A percentile compares a stretch with the other conserved stretches of the same genome.
Evolutionary conservation across 2,797 vertebrate genomes (phyloP).

Genomic region (Lates japonicus): DNA sequence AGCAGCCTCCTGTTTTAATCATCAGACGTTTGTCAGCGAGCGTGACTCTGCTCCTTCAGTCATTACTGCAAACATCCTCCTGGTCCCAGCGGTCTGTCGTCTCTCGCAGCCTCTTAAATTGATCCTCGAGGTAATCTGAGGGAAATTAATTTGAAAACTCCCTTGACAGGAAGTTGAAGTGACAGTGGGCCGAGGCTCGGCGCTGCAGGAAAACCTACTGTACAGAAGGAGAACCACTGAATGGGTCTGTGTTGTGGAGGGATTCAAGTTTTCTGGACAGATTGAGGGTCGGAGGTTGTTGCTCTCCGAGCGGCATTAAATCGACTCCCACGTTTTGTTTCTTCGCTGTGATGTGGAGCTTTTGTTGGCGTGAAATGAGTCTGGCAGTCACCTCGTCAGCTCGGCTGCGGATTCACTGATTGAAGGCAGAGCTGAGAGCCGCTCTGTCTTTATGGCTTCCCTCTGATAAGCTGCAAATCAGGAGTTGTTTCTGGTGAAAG

Average conservation of each 20-base stretch:
- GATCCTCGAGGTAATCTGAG: conserved; percentile 41
- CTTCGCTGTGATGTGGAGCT: conserved; percentile 24
- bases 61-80: conserved; percentile 14
- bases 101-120: conserved; percentile 32
- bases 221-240: neutral
- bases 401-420: conserved; percentile 39
- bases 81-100: conserved; percentile 14
- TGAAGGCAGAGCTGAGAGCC: conserved; percentile 14
- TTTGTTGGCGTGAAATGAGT: conserved; percentile 48
- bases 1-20: conserved; percentile 7
- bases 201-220: conserved; percentile 4
- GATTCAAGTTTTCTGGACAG: conserved; percentile 19
- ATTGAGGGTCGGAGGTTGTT: conserved; percentile 29
- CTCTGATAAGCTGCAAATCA: conserved; percentile 43
- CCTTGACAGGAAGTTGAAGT: conserved; percentile 49
- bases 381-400: conserved; percentile 37
- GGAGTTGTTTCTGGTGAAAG: conserved; percentile 33
- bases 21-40: neutral
- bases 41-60: neutral
- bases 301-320: conserved; percentile 26
- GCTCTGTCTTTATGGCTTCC: conserved; percentile 21
- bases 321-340: conserved; percentile 46
- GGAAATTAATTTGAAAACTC: conserved; percentile 55
- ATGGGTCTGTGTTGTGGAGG: neutral
- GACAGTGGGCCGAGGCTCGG: conserved; percentile 11